phyloP scores from a whole-genome alignment of 2,888 invertebrate genomes.

The Pandemis corylana region DNA sequence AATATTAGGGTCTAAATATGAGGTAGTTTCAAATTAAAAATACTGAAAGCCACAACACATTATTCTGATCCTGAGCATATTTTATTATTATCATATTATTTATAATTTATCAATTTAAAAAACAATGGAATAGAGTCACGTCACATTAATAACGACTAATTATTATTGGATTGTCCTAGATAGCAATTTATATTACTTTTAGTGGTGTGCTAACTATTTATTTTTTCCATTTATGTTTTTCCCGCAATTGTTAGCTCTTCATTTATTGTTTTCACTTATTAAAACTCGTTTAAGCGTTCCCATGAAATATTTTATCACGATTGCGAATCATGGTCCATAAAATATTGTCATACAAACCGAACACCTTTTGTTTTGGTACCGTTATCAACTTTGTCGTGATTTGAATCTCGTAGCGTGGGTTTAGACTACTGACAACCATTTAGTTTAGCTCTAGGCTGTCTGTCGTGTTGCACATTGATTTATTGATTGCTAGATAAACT shows the following conservation, averaged over 20 bases:
- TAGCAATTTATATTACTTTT: background rate
- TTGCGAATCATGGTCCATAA: background rate
- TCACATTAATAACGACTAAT: too few relatives aligned
- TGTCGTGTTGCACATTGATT: slow-evolving; percentile 33
- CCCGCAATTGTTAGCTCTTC: too few relatives aligned
- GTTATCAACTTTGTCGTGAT: slow-evolving; percentile 31
- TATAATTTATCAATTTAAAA: too few relatives aligned
- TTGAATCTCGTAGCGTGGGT: slow-evolving; percentile 20
- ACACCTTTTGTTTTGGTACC: slow-evolving; percentile 11
- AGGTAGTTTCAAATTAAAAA: too few relatives aligned
- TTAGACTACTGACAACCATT: slow-evolving; percentile 30
- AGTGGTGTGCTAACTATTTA: background rate
- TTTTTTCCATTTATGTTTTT: background rate
- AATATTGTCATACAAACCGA: slow-evolving; percentile 21
- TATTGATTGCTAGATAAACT: slow-evolving; percentile 21
- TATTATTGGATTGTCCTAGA: background rate
- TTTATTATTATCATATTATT: too few relatives aligned
- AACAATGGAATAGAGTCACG: too few relatives aligned
- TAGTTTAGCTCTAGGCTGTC: slow-evolving; percentile 23
- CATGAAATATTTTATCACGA: background rate
- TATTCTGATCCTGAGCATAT: too few relatives aligned
- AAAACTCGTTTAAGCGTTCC: background rate
- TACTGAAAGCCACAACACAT: too few relatives aligned
- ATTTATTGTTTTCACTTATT: background rate
- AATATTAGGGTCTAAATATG: too few relatives aligned